Percentiles rank a stretch among this genome's conserved stretches.
phyloP scores from a whole-genome alignment of 1,140 invertebrate genomes.

The Aphelenchoides fujianensis region DNA sequence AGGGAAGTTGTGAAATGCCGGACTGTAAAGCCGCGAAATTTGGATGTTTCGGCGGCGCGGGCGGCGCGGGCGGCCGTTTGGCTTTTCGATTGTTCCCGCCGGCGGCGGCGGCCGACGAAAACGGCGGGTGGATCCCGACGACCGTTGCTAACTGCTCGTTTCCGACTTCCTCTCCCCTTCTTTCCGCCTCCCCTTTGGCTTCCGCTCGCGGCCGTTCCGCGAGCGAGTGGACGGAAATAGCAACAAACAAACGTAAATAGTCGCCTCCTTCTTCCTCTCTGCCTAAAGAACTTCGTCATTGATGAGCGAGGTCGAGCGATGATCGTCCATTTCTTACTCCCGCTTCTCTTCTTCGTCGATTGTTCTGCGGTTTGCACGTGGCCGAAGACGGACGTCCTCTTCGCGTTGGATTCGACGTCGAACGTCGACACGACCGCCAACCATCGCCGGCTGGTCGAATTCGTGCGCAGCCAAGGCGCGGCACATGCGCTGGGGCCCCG shows the following conservation, averaged over 20 bases:
- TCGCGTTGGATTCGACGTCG: constrained; percentile 28
- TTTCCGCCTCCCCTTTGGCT: no score
- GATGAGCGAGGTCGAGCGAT: no score
- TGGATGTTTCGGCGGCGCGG: no score
- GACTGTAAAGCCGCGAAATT: no score
- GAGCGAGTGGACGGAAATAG: not conserved
- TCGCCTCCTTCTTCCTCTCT: not conserved
- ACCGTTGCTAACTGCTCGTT: no score
- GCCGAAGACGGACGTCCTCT: constrained; percentile 23
- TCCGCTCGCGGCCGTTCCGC: not conserved
- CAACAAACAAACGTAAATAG: constrained; percentile 2
- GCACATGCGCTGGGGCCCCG: constrained; percentile 1
- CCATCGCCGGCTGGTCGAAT: constrained; percentile 28
- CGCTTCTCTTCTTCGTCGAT: not conserved
- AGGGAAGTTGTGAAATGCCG: no score
- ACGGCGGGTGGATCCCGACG: no score
- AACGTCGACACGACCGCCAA: constrained; percentile 28
- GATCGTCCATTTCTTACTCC: not conserved
- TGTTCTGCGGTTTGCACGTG: constrained; percentile 22
- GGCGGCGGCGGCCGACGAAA: no score
- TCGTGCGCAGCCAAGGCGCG: not conserved
- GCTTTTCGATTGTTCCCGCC: no score
- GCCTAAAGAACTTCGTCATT: no score
- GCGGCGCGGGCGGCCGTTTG: no score
- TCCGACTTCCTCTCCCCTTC: no score